Base-by-base conservation (phyloP, 2,113 vertebrate genomes). In the Saguinus imperator region DNA sequence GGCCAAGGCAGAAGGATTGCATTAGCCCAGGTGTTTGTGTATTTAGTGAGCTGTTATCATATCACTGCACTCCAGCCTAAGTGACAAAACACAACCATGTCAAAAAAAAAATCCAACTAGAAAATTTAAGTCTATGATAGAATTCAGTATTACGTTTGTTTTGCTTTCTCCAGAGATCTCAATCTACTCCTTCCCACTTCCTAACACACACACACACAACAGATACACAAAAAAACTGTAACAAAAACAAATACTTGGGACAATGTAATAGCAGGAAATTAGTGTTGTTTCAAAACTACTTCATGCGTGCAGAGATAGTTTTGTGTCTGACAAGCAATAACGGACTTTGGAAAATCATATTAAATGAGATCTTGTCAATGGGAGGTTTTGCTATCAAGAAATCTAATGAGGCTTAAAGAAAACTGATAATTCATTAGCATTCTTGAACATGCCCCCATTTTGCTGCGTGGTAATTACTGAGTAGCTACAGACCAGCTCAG, bases 401-500 rank as follows among this genome's bases (percentile, higher is more conserved):
- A 97, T 96, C 88, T 96, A 95, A 94, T 92, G 92, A 98, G 92
- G 95, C 97, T 95, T 94, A 95, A 92, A 96, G 82, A 95, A 93
- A 77, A 97, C 58, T 64, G 76, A 83, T 86, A 87, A 96, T 94
- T 83, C 97, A 97, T 94, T 96, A 98, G 48, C 37, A 50, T 64
- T 96, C 77, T 16, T 91, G 89, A 97, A 35, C 40, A 95, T 68
- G 57, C 79, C 64, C 58, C 43, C 57, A 81, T 72, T 95, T 75
- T 48, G 48, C 8, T 89, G 82, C 12, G 2, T 75, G 91, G 94
- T 87, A 97, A 96, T 96, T 93, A 80, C 21, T 97, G 96, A 89
- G 94, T 94, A 97, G 96, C 55, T 57, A 55, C 57, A 48, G 82
- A 86, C 11, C 73, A 50, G 3, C 75, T 96, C 76, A 75, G 64